These are phyloP conservation scores for Eudyptes chrysolophus DNA, from an alignment of 2,113 vertebrate species.

Conservation along the genomic window DNA sequence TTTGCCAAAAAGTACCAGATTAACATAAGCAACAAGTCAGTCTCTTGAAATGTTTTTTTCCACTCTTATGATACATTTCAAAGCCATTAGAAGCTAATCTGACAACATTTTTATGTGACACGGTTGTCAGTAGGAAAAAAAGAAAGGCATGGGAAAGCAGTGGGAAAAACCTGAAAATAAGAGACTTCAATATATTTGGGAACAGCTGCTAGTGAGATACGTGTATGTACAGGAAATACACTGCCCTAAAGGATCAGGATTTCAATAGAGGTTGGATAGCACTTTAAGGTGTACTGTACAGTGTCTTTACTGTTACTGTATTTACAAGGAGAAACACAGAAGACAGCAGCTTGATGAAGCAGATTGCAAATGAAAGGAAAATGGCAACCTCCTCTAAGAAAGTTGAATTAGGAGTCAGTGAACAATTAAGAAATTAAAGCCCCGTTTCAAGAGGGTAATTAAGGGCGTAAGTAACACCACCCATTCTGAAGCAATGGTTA, in stretches of 20 bases:
- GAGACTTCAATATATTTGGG: not conserved
- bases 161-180: conserved; percentile 30
- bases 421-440: not conserved
- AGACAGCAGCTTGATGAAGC: not conserved
- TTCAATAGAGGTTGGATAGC: not conserved
- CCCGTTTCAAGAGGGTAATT: not conserved
- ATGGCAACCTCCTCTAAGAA: not conserved
- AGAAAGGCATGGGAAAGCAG: conserved; percentile 19
- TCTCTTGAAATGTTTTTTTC: not conserved
- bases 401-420: not conserved
- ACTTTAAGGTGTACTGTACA: not conserved
- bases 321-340: not conserved
- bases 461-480: not conserved
- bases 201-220: conserved; percentile 1
- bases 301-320: not conserved
- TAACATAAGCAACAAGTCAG: not conserved
- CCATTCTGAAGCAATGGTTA: not conserved
- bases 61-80: not conserved
- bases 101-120: conserved; percentile 4
- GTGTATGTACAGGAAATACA: not conserved
- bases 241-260: not conserved
- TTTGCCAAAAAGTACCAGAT: not conserved
- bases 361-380: not conserved
- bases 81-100: conserved; percentile 27
- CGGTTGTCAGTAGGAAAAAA: conserved; percentile 13